Base-by-base conservation (phyloP, 2,888 invertebrate species). In the Nomada hirtipes region DNA sequence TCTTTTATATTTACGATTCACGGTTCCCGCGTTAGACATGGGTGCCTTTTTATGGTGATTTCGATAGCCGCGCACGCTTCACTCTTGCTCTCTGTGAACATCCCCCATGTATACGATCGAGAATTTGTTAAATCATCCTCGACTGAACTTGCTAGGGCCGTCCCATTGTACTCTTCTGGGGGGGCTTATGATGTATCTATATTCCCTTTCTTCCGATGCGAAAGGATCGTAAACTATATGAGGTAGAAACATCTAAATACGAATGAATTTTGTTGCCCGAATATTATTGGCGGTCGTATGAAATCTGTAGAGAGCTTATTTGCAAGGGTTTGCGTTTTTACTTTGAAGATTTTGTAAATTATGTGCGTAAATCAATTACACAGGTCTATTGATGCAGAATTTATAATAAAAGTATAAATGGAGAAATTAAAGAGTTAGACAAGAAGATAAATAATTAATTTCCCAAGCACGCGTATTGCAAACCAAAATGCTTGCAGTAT, bases 171-270 rank as follows among this genome's bases (percentile, higher is more conserved):
- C 85, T 84, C 85, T 86, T 74, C 72, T 70, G 79, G 86, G 89
- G 89, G 89, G 84, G 47, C 84, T 86, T 83, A 74, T 81, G 82
- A 89, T 87, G 86, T 88, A 89, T 89, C 86, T 86, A 76, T 84
- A 75, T 84, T 87, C 80, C 86, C 86, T 86, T 86, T 88, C 87
- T 90, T 89, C 89, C 89, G 86, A 76, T 82, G 81, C 85, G 65
- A 79, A 79, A 86, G 85, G 89, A 91, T 91, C 92, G 90, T 92
- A 92, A 92, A 92, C 88, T 92, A 92, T 90, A 92, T 92, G 92
- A 92, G 91, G 89, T 91, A 92, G 92, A 92, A 92, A 91, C 89
- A 91, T 91, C 88, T 88, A 89, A 89, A 90, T 90, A 90, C 86
- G 87, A 90, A 89, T 90, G 59, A 86, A 81, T 53, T 69, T 70